These are phyloP conservation scores for Xylocampa areola DNA, from an alignment of 2,888 invertebrate species.

Conservation along the genomic window DNA sequence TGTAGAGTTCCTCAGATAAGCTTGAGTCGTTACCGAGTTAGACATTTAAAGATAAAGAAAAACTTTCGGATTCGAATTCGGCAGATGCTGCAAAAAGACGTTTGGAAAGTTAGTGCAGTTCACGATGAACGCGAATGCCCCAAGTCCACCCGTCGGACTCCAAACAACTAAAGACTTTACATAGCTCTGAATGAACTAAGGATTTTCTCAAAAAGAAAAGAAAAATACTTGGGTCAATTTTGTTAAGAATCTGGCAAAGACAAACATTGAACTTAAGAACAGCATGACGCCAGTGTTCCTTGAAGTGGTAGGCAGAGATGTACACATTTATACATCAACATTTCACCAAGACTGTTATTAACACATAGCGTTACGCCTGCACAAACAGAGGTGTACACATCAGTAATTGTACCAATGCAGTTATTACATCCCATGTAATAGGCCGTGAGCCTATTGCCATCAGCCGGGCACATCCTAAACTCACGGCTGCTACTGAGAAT, in stretches of 20 bases:
- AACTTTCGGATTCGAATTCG: conserved; percentile 81
- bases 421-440: too few relatives aligned
- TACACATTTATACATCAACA: too few relatives aligned
- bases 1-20: conserved; percentile 64
- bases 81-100: conserved; percentile 77
- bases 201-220: conserved; percentile 48
- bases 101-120: conserved; percentile 71
- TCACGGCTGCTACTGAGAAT: too few relatives aligned
- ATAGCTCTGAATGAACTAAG: conserved; percentile 56
- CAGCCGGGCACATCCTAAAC: too few relatives aligned
- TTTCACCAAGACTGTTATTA: too few relatives aligned
- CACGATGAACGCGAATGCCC: conserved; percentile 62
- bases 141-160: conserved; percentile 59
- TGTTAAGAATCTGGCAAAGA: conserved; percentile 5
- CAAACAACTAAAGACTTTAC: conserved; percentile 68
- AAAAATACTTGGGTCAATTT: conserved; percentile 7
- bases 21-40: conserved; percentile 73
- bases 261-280: background rate
- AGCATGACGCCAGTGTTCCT: too few relatives aligned
- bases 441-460: too few relatives aligned
- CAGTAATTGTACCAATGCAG: too few relatives aligned
- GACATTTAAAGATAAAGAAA: conserved; percentile 79
- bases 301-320: too few relatives aligned
- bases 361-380: too few relatives aligned
- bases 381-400: too few relatives aligned